Base-by-base conservation (phyloP, 1,140 invertebrate species). In the Drosophila ohnishii region DNA sequence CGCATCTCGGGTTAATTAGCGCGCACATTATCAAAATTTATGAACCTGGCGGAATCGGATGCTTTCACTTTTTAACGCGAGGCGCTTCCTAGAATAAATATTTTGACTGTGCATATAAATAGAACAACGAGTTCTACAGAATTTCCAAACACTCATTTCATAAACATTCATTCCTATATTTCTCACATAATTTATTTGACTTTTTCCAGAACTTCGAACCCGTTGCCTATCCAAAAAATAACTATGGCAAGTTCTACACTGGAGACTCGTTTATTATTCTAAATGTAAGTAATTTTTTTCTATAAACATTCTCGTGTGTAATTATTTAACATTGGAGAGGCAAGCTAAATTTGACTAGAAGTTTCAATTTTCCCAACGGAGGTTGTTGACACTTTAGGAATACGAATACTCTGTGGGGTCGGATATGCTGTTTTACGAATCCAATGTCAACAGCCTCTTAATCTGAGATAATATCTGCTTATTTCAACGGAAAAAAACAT, bases 221-320 rank as follows among this genome's bases (percentile, higher is more conserved):
- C 5, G 95, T 96, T 16, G 92, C 93, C 2, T 96, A 96, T 71
- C 94, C 95, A 0, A 93, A 94, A 75, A 94, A 93, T 57, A 95
- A 97, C 75, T 95, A 95, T 92, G 97, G 97, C n/a, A 96, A 96
- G 91, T 98, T 98, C 92, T 96, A 95, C 90, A 95, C 94, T 61
- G 97, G 97, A 13, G 97, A 98, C 92, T 98, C 97, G 2, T 98
- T 98, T 92, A 97, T 98, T 58, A 92, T 98, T 45, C 92, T 98
- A 4, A 95, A 95, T 93, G 97, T 98, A 94, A 95, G 94, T 94
- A 37, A 22, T 37, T 34, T 14, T 48, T 48, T 44, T 9, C 16
- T 9, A 25, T 4, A 44, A 40, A 32, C 22, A 25, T 71, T 56
- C 16, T 6, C 4, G 0, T 28, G 25, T 5, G 25, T 5, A 6